phyloP scores from a whole-genome alignment of 2,888 invertebrate species.

The Parelbella ahira region DNA sequence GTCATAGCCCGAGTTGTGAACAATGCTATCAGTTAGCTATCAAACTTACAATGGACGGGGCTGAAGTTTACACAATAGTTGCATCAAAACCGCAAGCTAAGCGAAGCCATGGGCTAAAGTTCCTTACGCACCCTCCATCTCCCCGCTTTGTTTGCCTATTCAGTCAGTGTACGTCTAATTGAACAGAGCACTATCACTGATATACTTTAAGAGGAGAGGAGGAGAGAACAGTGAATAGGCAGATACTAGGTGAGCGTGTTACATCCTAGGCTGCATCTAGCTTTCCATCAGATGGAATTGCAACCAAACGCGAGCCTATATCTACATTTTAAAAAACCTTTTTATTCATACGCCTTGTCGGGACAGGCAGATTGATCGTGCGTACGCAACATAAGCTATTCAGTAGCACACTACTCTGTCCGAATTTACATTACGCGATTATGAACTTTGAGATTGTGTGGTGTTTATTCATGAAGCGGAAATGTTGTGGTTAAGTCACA shows the following conservation, averaged over 20 bases:
- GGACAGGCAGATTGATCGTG: not conserved
- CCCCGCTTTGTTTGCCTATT: too few species aligned
- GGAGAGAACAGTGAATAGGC: too few species aligned
- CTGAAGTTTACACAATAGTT: constrained; percentile 19
- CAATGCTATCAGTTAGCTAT: constrained; percentile 16
- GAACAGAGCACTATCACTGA: too few species aligned
- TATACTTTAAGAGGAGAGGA: too few species aligned
- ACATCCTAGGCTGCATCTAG: too few species aligned
- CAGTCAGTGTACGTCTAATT: too few species aligned
- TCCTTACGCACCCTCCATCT: not conserved
- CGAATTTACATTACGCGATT: constrained; percentile 10
- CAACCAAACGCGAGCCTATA: too few species aligned
- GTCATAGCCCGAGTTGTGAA: constrained; percentile 6
- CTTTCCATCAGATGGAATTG: too few species aligned
- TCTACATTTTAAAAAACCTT: too few species aligned
- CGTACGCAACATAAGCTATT: constrained; percentile 1
- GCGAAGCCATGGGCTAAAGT: constrained; percentile 1
- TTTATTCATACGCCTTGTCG: not conserved
- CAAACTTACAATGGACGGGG: constrained; percentile 13
- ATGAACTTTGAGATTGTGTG: constrained; percentile 7
- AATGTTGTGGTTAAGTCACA: constrained; percentile 8
- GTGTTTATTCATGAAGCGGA: constrained; percentile 10
- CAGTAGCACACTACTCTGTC: not conserved
- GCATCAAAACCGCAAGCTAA: constrained; percentile 17
- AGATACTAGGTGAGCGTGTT: too few species aligned